Evolutionary conservation across 2,797 vertebrate genomes (phyloP), one percentile per base, ranked within the genome.

Genomic region (Tenualosa ilisha): DNA sequence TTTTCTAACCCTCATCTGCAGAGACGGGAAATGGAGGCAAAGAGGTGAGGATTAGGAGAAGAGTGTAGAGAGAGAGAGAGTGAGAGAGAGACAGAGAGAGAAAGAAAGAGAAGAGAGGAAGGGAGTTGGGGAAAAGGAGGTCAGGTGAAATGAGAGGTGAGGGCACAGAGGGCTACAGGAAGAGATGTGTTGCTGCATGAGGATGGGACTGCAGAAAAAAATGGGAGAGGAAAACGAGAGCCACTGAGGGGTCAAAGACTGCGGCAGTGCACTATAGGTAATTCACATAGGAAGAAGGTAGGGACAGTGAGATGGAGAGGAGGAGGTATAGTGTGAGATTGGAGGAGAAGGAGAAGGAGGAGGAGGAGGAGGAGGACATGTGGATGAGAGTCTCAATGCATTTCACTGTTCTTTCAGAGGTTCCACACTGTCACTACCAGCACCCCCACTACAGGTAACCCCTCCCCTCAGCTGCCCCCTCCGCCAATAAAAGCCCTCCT

Each of bases 351-450:
- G 86, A 82, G n/a, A n/a, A n/a, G n/a, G 43, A 79, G 43, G n/a
- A 9, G 37, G 31, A 81, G 82, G 79, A 26, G 49, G 81, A 65
- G 81, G 3, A 84, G 84, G 86, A 82, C 68, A 51, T 61, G 46
- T 90, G 89, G 92, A 93, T 91, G 91, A 92, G 86, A 84, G 91
- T 95, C 93, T 96, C 94, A 93, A 94, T 91, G 89, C 93, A 85
- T 95, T 92, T 95, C 94, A 94, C 94, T 96, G 94, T 96, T 94
- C 92, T 95, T 96, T 95, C 95, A 96, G 95, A 95, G 93, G 92
- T 93, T 93, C 93, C 93, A 94, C 94, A 94, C 92, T 95, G 93
- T 95, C 94, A 95, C 94, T 94, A 89, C 94, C 94, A 93, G 94
- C 94, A 95, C 93, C 91, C 94, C 90, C 95, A 95, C 93, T 90